These are phyloP conservation scores for Didymodactylos carnosus DNA, from an alignment of 2,888 invertebrate genomes.

Conservation along the genomic window DNA sequence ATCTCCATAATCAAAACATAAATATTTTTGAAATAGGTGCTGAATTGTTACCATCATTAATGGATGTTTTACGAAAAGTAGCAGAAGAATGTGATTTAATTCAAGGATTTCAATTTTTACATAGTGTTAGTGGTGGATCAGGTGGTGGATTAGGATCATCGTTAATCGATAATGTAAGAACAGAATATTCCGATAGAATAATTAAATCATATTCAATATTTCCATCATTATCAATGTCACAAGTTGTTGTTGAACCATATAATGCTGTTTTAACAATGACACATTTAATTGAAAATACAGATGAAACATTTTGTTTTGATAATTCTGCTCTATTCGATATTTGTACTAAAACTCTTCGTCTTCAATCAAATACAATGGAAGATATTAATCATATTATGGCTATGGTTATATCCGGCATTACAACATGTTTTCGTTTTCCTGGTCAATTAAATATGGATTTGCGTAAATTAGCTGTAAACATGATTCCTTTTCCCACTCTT, in stretches of 20 bases:
- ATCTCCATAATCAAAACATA: not conserved
- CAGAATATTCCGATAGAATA: constrained; percentile 90
- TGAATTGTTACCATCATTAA: not conserved
- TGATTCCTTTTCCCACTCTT: not conserved
- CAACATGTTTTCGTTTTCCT: constrained; percentile 72
- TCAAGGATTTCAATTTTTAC: constrained; percentile 40
- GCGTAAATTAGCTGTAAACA: constrained; percentile 13
- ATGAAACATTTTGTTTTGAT: not conserved
- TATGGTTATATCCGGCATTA: constrained; percentile 20
- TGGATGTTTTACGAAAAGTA: constrained; percentile 50
- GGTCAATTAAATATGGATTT: constrained; percentile 11
- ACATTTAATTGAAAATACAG: not conserved
- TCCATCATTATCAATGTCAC: constrained; percentile 50
- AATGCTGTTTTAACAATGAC: not conserved
- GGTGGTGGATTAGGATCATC: constrained; percentile 71
- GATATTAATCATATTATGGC: not conserved
- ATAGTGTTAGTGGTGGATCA: constrained; percentile 65
- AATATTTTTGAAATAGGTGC: not conserved
- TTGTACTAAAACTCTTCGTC: not conserved
- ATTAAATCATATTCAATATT: constrained; percentile 91
- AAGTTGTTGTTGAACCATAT: not conserved
- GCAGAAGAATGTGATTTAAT: constrained; percentile 69
- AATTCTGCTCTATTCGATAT: not conserved
- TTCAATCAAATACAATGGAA: not conserved
- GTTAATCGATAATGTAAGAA: constrained; percentile 80